Evolutionary conservation across 2,113 vertebrate species (phyloP), one percentile per base, ranked within the genome.

Genomic region (Vidua macroura): DNA sequence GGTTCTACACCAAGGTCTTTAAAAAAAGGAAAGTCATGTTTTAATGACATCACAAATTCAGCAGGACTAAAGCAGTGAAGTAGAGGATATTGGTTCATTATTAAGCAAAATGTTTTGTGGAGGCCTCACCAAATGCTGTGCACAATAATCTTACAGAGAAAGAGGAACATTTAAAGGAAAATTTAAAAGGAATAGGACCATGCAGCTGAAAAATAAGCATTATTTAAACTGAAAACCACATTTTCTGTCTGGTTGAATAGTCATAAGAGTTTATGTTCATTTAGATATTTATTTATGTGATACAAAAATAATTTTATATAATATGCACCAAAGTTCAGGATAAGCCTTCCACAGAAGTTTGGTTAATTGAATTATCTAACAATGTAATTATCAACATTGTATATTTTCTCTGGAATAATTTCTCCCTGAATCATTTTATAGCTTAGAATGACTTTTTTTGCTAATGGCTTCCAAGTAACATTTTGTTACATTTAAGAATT

Each of bases 21-120:
- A 37, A 23, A 43, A 31, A 20, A 51, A 46, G 41, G n/a, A 7
- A 7, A 37, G 2, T 78, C 1, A 0, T 56, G 12, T 72, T 24
- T 62, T 80, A 74, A 56, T 7, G 4, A 6, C 20, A 63, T 22
- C 35, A 86, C 4, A 75, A 93, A 72, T 63, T 63, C 20, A 37
- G 11, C 20, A 39, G 55, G 69, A 80, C 15, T 44, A 89, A 78
- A 68, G 20, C 24, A 39, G 10, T 5, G 4, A 73, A 70, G 28
- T 43, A 73, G 6, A 74, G 21, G 14, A 48, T 43, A 30, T 46
- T 80, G 64, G 14, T 37, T 90, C 69, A 28, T 49, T 91, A 84
- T 82, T 18, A 62, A 55, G 30, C 39, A 28, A n/a, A 13, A 30
- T 15, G 4, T 2, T 60, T 83, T 49, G 18, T 53, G 13, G 31